These are phyloP conservation scores for Ploceus nigricollis DNA, from an alignment of 2,113 vertebrate species.

Conservation along the genomic window DNA sequence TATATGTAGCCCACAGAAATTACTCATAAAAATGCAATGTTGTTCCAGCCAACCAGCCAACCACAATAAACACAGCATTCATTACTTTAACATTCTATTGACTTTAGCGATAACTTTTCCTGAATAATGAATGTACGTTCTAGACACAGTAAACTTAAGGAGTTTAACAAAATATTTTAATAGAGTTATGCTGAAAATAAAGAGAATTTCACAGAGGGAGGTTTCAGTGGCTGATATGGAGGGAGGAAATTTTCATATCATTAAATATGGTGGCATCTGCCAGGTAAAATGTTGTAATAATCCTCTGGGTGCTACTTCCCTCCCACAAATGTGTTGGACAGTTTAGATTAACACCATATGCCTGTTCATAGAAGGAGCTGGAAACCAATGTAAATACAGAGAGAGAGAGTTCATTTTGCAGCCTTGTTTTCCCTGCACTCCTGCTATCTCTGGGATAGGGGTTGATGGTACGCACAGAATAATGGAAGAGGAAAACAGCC, in stretches of 20 bases:
- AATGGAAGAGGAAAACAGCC: not conserved
- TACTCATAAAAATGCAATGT: not conserved
- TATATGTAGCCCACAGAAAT: not conserved
- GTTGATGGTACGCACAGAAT: not conserved
- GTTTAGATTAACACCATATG: not conserved
- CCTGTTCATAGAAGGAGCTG: not conserved
- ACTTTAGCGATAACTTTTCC: not conserved
- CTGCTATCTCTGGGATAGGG: accelerated
- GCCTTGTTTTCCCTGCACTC: not conserved
- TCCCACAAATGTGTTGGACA: not conserved
- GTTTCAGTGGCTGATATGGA: not conserved
- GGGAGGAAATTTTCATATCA: not conserved
- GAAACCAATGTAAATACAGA: not conserved
- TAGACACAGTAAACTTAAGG: not conserved
- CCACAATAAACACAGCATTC: not conserved
- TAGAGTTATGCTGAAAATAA: not conserved
- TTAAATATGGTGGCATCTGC: not conserved
- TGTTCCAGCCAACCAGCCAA: not conserved
- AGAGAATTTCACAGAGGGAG: not conserved
- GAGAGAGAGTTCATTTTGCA: not conserved
- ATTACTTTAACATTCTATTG: not conserved
- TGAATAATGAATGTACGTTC: not conserved
- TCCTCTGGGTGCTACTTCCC: not conserved
- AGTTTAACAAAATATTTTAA: not conserved
- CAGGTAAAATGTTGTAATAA: conserved; percentile 4